Evolutionary conservation across 2,797 vertebrate species (phyloP).

Genomic region (Natrix natrix): DNA sequence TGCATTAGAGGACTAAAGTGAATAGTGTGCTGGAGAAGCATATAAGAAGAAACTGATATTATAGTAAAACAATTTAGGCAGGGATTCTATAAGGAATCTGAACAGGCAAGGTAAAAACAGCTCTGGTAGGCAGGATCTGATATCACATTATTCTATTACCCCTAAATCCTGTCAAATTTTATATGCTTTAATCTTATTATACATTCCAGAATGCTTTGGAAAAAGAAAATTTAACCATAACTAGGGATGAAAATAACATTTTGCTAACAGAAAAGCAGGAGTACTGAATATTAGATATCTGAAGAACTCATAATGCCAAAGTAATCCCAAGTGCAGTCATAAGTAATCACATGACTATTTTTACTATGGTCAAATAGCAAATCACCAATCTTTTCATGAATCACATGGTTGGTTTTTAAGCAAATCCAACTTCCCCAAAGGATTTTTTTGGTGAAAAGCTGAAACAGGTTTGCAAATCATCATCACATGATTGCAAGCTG

Average conservation of each 20-base stretch:
- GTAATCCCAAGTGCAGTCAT: neutral
- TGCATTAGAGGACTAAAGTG: neutral
- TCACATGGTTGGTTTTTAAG: neutral
- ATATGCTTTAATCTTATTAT: neutral
- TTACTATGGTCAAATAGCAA: neutral
- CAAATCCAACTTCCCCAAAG: neutral
- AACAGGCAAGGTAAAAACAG: neutral
- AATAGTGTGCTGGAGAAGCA: neutral
- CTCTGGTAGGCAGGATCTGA: neutral
- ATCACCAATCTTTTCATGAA: neutral
- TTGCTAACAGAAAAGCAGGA: neutral
- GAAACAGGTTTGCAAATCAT: neutral
- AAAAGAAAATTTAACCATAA: neutral
- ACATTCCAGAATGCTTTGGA: neutral
- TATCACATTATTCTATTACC: neutral
- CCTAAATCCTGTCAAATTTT: neutral
- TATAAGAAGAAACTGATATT: neutral
- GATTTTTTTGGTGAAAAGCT: neutral
- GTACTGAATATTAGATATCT: neutral
- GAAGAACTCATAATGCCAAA: neutral
- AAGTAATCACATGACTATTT: neutral
- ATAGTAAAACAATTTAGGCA: neutral
- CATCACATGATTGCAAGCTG: neutral
- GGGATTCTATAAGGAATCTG: neutral
- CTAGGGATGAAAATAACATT: neutral